Evolutionary conservation across 1,140 invertebrate species (phyloP).

Genomic region (Leptonema lineaticorne): DNA sequence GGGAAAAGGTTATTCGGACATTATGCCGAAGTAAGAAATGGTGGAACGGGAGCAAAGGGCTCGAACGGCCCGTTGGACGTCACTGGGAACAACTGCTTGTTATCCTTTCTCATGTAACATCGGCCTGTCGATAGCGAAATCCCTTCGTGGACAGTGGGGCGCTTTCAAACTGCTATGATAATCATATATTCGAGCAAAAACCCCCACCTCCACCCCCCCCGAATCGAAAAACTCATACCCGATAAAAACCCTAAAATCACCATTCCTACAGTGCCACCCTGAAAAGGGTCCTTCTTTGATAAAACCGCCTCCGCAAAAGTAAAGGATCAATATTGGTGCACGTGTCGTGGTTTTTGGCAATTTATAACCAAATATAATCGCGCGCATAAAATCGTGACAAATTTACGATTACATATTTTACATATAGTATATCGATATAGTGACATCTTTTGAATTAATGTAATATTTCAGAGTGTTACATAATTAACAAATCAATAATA

Average conservation of each 20-base stretch:
- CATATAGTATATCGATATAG: no score
- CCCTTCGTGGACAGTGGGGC: slow-evolving; percentile 32
- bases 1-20: slow-evolving; percentile 40
- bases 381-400: no score
- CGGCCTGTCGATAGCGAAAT: slow-evolving; percentile 33
- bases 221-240: no score
- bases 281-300: not conserved
- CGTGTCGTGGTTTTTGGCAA: not conserved
- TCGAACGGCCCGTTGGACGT: slow-evolving; percentile 30
- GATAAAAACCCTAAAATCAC: no score
- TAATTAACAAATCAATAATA: no score
- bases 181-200: slow-evolving; percentile 22
- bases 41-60: not conserved
- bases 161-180: slow-evolving; percentile 13
- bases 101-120: slow-evolving; percentile 40
- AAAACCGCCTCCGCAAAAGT: not conserved
- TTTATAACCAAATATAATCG: not conserved
- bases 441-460: no score
- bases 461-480: no score
- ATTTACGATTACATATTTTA: no score
- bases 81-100: slow-evolving; percentile 41
- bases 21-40: slow-evolving; percentile 23
- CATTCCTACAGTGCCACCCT: no score
- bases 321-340: not conserved
- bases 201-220: not conserved